Percentiles rank a stretch among this genome's conserved stretches.
phyloP scores from a whole-genome alignment of 2,113 vertebrate species.

The Bubo scandiacus region DNA sequence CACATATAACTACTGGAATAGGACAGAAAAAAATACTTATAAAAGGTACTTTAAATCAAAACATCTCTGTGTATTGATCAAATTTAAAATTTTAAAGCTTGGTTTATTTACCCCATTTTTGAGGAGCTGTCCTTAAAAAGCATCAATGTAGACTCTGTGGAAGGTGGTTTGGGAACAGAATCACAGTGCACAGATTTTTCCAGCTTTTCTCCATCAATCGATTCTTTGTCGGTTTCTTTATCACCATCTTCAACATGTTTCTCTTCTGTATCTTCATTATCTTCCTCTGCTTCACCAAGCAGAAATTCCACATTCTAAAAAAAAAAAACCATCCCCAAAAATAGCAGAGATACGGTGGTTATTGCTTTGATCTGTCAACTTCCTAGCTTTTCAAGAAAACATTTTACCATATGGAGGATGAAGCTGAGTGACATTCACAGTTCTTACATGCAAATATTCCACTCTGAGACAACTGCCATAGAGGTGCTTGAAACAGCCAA shows the following conservation, averaged over 20 bases:
- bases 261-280: slow-evolving; percentile 73
- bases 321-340: neutral
- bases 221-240: slow-evolving; percentile 69
- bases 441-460: neutral
- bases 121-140: slow-evolving; percentile 92
- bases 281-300: slow-evolving; percentile 73
- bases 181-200: slow-evolving; percentile 50
- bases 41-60: neutral
- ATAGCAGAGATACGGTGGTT: neutral
- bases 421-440: neutral
- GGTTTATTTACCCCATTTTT: slow-evolving; percentile 80
- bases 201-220: slow-evolving; percentile 68
- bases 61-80: neutral
- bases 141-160: slow-evolving; percentile 85
- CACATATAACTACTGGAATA: neutral
- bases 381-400: neutral
- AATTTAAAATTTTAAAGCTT: neutral
- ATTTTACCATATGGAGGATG: neutral
- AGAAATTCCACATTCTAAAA: slow-evolving; percentile 81
- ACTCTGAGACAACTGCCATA: neutral
- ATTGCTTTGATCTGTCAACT: neutral
- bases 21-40: neutral
- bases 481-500: neutral
- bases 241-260: slow-evolving; percentile 54
- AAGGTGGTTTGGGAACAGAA: slow-evolving; percentile 68